Conservation (phyloP, 2,113 vertebrate genomes). For the Notarius quadriscutis region DNA sequence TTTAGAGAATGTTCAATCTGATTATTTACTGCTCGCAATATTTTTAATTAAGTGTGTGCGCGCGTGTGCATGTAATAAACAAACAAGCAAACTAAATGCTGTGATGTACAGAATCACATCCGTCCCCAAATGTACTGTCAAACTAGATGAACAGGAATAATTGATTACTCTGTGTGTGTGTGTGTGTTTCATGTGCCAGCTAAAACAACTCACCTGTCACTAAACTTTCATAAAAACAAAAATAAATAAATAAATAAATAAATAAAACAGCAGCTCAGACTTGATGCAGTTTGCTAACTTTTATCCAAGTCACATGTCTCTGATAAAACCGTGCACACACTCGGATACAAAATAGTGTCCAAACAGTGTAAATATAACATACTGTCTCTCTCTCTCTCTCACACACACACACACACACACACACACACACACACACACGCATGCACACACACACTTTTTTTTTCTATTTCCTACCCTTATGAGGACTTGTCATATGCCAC, state of each 20-base stretch:
- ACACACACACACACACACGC: neutral
- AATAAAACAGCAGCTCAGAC: neutral
- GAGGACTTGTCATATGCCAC: neutral
- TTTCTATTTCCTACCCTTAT: neutral
- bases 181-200: constrained; percentile 1
- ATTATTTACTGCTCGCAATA: neutral
- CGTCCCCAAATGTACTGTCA: neutral
- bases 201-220: neutral
- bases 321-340: neutral
- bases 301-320: no score
- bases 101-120: neutral
- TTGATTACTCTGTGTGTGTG: neutral
- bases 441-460: no score
- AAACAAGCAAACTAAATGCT: neutral
- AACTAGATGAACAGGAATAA: neutral
- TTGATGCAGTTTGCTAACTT: neutral
- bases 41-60: neutral
- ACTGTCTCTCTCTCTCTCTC: no score
- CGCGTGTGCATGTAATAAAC: neutral
- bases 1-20: neutral
- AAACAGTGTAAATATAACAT: neutral
- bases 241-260: no score
- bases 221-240: neutral
- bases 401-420: neutral
- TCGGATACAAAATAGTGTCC: neutral